Evolutionary conservation across 2,113 vertebrate genomes (phyloP).

Genomic region (Chaenocephalus aceratus): DNA sequence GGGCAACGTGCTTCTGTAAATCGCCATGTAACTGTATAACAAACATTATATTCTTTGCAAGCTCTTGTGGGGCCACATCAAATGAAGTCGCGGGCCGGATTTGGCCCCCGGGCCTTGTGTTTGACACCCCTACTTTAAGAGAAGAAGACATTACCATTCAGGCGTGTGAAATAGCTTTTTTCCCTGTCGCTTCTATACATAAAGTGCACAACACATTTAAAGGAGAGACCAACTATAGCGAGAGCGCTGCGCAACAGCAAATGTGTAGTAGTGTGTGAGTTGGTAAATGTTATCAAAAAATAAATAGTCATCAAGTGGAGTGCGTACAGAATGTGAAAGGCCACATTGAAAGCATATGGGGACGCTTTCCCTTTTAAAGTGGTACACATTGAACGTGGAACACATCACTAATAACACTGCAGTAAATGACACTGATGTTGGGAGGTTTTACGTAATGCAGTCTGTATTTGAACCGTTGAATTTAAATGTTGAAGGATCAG

Average conservation of each 20-base stretch:
- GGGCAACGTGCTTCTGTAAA: no score
- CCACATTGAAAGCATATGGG: slow-evolving; percentile 17
- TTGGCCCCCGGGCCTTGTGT: no score
- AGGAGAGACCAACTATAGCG: slow-evolving; percentile 20
- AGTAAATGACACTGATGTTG: slow-evolving; percentile 42
- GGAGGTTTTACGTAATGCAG: background rate
- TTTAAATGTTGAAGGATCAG: background rate
- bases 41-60: no score
- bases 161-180: slow-evolving; percentile 43
- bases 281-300: slow-evolving; percentile 49
- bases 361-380: slow-evolving; percentile 16
- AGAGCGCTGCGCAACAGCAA: slow-evolving; percentile 22
- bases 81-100: no score
- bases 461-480: background rate
- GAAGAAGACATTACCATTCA: slow-evolving; percentile 15
- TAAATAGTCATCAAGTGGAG: slow-evolving; percentile 48
- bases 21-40: no score
- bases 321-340: slow-evolving; percentile 31
- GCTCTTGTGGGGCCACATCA: no score
- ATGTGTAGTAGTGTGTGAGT: slow-evolving; percentile 24
- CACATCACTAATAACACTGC: slow-evolving; percentile 38
- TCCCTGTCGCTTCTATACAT: slow-evolving; percentile 11
- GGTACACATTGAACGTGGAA: slow-evolving; percentile 18
- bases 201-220: slow-evolving; percentile 37
- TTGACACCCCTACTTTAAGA: background rate